Base-by-base conservation (phyloP, 2,888 invertebrate genomes). In the Beris chalybata region DNA sequence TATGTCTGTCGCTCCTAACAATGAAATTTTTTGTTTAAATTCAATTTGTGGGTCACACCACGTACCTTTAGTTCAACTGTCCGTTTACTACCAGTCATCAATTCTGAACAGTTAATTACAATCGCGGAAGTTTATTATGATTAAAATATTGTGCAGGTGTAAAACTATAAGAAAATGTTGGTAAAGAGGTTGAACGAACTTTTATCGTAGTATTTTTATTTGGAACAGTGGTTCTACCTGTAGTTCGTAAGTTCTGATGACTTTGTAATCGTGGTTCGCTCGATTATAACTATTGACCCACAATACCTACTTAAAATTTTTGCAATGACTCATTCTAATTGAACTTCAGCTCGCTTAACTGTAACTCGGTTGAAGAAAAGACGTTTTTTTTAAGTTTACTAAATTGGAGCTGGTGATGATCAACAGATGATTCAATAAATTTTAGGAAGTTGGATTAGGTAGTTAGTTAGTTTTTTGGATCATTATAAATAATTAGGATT, bases 61-160 rank as follows among this genome's bases (percentile, higher is more conserved):
- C 11, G 44, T 44, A 44, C 9, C 44, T 44, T 44, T n/a, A 44
- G 44, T 44, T 44, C n/a, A n/a, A n/a, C n/a, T 44, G 44, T 13
- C 15, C 15, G 15, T 15, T 48, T n/a, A 44, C 48, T 48, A 48
- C n/a, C 48, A 48, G 48, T 15, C 6, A 48, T 15, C 7, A 12
- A n/a, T 48, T 15, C 48, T 13, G n/a, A 13, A 48, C 48, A 48
- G 5, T n/a, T 12, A 13, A 15, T 48, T 48, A 15, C 48, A 15
- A 4, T 48, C 48, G 48, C n/a, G 48, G 48, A 48, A 48, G 48
- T 48, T 5, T 48, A 13, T 48, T 48, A 4, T 15, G 48, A 48
- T 48, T 48, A 48, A 48, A 48, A 48, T 48, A 5, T 48, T 48
- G 48, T 15, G 48, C 48, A 48, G 48, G 48, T 48, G 48, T 48